A percentile compares a stretch with the other conserved stretches of the same genome.
Evolutionary conservation across 2,113 vertebrate species (phyloP).

Genomic region (Megatriorchis doriae): DNA sequence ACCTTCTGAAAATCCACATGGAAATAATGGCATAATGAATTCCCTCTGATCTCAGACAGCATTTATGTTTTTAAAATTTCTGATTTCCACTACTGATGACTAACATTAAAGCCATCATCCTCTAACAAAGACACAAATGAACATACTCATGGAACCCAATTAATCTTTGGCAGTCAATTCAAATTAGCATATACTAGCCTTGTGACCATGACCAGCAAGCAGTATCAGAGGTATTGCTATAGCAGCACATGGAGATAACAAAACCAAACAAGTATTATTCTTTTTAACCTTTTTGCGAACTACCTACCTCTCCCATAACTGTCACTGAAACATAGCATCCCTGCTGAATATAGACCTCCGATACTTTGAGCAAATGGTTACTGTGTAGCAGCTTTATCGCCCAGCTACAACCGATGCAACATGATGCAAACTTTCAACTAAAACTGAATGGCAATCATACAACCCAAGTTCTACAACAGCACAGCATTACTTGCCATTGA

Average conservation of each 20-base stretch:
- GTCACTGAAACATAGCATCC: background rate
- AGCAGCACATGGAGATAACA: background rate
- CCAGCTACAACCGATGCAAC: background rate
- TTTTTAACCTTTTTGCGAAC: background rate
- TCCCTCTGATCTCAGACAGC: background rate
- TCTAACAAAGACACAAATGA: background rate
- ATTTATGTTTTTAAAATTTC: background rate
- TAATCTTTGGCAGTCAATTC: background rate
- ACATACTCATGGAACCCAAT: background rate
- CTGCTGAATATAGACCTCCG: rapidly evolving
- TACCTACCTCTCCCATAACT: background rate
- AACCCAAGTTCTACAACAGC: background rate
- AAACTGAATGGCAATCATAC: background rate
- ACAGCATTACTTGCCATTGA: background rate
- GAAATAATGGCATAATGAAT: background rate
- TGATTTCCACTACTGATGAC: background rate
- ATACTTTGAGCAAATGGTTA: background rate
- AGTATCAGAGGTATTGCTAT: background rate
- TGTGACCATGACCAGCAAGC: background rate
- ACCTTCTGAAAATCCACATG: background rate
- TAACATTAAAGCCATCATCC: background rate
- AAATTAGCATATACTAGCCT: background rate
- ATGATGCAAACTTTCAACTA: background rate
- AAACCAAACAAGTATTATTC: background rate
- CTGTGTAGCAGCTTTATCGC: background rate